Conservation (phyloP, 2,113 vertebrate genomes). For the Bufo gargarizans region DNA sequence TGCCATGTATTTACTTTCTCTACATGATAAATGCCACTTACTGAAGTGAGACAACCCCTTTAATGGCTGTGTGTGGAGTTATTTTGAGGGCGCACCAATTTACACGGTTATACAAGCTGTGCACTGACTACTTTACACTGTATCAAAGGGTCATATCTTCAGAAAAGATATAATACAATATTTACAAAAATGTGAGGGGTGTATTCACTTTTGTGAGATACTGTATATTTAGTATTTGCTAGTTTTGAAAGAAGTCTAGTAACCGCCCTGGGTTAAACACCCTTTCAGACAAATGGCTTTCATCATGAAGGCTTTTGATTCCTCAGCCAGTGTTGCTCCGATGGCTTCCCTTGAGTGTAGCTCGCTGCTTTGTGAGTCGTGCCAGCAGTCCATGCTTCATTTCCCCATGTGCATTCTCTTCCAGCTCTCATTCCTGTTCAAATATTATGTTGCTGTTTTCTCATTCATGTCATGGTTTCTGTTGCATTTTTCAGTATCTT, state of each 20-base stretch:
- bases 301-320: background rate
- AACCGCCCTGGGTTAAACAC: background rate
- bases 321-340: background rate
- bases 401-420: slow-evolving; percentile 21
- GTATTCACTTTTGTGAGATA: no score
- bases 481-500: background rate
- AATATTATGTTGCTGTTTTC: slow-evolving; percentile 26
- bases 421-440: background rate
- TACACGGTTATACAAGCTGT: no score
- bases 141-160: no score
- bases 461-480: slow-evolving; percentile 16
- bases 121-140: no score
- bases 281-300: background rate
- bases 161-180: no score
- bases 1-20: no score
- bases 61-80: no score
- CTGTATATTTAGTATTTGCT: no score
- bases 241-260: background rate
- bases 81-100: no score
- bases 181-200: no score
- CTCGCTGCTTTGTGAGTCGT: background rate
- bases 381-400: background rate
- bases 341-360: background rate
- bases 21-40: no score
- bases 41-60: no score